Evolutionary conservation across 2,888 invertebrate species (phyloP), one percentile per base, ranked within the genome.

Genomic region (Eupithecia subfuscata): DNA sequence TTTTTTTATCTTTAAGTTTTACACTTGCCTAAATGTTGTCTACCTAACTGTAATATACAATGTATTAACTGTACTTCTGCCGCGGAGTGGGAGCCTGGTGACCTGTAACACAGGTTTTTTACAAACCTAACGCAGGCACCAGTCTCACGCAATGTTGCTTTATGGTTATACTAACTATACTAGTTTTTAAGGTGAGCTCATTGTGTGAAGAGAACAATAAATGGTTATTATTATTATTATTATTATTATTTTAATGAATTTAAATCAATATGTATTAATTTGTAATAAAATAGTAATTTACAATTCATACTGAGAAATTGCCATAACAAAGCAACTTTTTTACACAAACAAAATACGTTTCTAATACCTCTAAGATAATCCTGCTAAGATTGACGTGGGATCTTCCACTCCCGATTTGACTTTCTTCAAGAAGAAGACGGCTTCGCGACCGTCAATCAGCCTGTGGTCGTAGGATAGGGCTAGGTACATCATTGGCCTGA

Each of bases 401-500:
- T 99, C 99, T 95, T 99, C 99, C 3, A 99, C 98, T 40, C 98
- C 98, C 34, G 97, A 96, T 92, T 99, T 99, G 85, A 99, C 97
- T 95, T 99, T 99, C 80, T 97, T 96, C 84, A 99, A 96, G 95
- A 99, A 99, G 85, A 98, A 94, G 5, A 99, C 99, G 71, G 99
- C 99, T 95, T 99, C 99, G 92, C 99, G 98, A 0, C 99, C 99
- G 92, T 99, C 99, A 85, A 99, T 98, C 83, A 99, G 95, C 92
- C 99, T 96, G 93, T 99, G 99, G 94, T 99, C 99, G 91, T 99
- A 99, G 0, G 99, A 99, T 83, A 99, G 95, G 3, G 99, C 99
- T 76, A 99, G 96, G 91, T 98, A 99, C 99, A 99, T 99, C 99
- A 99, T 99, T 40, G 99, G 99, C 82, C 99, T 97, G 89, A 99